Evolutionary conservation across 2,797 vertebrate species (phyloP), one percentile per base, ranked within the genome.

Genomic region (Spinus olivaceus): DNA sequence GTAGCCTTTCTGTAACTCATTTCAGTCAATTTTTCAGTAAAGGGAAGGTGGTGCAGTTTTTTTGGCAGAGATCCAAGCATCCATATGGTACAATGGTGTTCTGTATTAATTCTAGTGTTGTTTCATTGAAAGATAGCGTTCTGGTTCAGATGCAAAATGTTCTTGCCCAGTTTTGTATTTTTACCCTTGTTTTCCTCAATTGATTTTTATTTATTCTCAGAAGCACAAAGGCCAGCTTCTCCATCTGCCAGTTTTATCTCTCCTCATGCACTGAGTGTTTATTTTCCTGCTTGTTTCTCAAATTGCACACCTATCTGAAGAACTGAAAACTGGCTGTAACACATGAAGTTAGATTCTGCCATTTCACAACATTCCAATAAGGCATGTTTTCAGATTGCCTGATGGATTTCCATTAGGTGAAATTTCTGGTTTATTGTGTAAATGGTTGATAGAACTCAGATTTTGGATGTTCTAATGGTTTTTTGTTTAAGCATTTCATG

Each of bases 151-250:
- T 72, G 73, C 59, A 93, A 69, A 92, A 53, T 0, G 1, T 73
- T 78, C 24, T 5, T 63, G 12, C 69, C 88, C 44, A 15, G 20
- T 78, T 95, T 86, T 90, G 21, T 54, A 33, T 79, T 92, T 92
- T 94, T 86, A 60, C 53, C 42, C 88, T 83, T 94, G 33, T 66
- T 95, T 95, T 94, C 51, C 79, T 69, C n/a, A 70, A 23, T 57
- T 88, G 71, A 44, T 86, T 90, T 96, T 92, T 92, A 85, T 96
- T 90, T 93, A 70, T 83, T 88, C 73, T 88, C 66, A 73, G 42
- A 77, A 92, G 70, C 25, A 35, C 70, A 88, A 90, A 92, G 90
- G 56, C 35, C 60, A 70, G 56, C 35, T 67, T 86, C 37, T 81
- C 87, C 80, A 79, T 94, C 76, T 92, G 87, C 87, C 41, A 63